Percentiles rank a stretch among this genome's conserved stretches.
Conservation (phyloP, 2,888 invertebrate genomes). For the Agonopterix subpropinquella region DNA sequence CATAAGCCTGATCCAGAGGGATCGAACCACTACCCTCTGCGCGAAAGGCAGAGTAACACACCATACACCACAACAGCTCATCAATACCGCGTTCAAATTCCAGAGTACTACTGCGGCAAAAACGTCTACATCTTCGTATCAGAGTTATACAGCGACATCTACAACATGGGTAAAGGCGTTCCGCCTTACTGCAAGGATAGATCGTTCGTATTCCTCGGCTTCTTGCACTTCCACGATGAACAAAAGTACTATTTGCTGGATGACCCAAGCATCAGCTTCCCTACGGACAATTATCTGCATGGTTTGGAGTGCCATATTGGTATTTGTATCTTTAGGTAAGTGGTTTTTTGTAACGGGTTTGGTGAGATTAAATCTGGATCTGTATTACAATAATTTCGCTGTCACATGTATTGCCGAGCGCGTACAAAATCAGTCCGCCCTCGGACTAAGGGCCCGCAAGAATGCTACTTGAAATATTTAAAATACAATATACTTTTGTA, state of each 20-base stretch:
- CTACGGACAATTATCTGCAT: conserved; percentile 60
- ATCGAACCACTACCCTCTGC: too few species aligned
- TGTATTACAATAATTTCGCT: too few species aligned
- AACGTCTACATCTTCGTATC: conserved; percentile 64
- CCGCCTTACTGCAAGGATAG: conserved; percentile 62
- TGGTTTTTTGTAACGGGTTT: background rate
- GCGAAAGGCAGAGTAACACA: too few species aligned
- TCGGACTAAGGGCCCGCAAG: too few species aligned
- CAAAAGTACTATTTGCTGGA: conserved; percentile 58
- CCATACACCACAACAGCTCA: too few species aligned
- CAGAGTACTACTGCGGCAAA: conserved; percentile 66
- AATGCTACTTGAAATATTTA: too few species aligned
- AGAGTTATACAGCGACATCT: conserved; percentile 63
- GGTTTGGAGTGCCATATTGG: conserved; percentile 62
- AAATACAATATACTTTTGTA: too few species aligned
- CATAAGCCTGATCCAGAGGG: too few species aligned
- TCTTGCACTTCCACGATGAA: conserved; percentile 60
- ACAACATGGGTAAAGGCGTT: conserved; percentile 52
- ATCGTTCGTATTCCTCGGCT: conserved; percentile 60
- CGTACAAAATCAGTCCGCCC: too few species aligned
- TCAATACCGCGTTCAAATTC: conserved; percentile 5
- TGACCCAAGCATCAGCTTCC: conserved; percentile 59
- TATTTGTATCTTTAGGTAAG: conserved; percentile 59
- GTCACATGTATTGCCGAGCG: too few species aligned
- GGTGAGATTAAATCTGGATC: background rate